Evolutionary conservation across 2,888 invertebrate species (phyloP).

Genomic region (Bombylius discolor): DNA sequence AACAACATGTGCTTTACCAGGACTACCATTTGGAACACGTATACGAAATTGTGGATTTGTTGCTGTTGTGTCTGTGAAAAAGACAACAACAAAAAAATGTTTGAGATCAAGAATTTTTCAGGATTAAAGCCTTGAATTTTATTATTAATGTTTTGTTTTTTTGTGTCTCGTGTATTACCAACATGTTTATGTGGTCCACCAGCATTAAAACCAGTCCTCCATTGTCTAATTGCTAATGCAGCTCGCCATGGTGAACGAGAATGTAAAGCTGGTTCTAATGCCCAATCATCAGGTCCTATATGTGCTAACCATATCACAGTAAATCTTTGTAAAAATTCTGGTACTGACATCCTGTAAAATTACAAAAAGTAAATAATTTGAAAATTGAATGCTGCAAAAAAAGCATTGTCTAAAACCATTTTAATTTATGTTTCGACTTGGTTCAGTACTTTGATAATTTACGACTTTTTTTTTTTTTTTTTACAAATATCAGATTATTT

Average conservation of each 20-base stretch:
- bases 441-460: too few relatives aligned
- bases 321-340: constrained; percentile 18
- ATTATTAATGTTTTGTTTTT: too few relatives aligned
- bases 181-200: constrained; percentile 51
- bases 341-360: constrained; percentile 17
- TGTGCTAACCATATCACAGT: constrained; percentile 44
- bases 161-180: constrained; percentile 27
- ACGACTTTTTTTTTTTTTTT: too few relatives aligned
- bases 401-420: too few relatives aligned
- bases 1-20: constrained; percentile 53
- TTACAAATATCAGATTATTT: too few relatives aligned
- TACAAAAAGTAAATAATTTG: too few relatives aligned
- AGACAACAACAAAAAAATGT: neutral
- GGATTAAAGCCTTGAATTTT: too few relatives aligned
- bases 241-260: constrained; percentile 55
- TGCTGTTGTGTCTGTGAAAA: constrained; percentile 44
- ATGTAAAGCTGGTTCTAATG: constrained; percentile 47
- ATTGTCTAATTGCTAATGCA: constrained; percentile 51
- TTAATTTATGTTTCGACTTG: too few relatives aligned
- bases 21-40: constrained; percentile 48
- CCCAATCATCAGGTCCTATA: constrained; percentile 64
- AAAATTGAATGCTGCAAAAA: too few relatives aligned
- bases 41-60: constrained; percentile 61
- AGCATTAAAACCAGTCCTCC: constrained; percentile 57
- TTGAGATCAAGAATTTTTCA: too few relatives aligned